Conservation (phyloP, 2,888 invertebrate species). For the Ashinkailepas kermadecensis region DNA sequence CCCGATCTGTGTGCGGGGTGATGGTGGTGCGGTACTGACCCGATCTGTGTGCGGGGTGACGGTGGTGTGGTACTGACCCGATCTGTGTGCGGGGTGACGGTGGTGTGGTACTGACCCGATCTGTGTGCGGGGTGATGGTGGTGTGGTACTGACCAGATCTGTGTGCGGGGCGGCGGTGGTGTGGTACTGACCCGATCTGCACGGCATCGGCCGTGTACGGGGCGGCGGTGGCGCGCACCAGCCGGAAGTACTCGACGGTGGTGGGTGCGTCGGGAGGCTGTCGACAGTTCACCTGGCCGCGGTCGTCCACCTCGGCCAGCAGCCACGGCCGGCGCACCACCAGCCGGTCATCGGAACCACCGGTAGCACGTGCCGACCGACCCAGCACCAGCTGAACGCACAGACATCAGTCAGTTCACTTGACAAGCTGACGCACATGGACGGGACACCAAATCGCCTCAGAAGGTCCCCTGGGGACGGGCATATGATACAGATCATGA, state of each 20-base stretch:
- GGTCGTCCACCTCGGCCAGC: slow-evolving; percentile 13
- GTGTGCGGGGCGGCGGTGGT: background rate
- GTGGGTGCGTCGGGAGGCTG: background rate
- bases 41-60: background rate
- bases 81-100: background rate
- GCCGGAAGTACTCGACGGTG: slow-evolving; percentile 18
- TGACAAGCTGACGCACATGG: no score
- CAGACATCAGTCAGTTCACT: no score
- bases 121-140: background rate
- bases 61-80: no score
- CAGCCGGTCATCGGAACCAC: background rate
- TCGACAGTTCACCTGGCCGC: background rate
- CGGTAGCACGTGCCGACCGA: background rate
- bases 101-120: background rate
- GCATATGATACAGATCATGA: no score
- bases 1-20: background rate
- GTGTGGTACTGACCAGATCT: no score
- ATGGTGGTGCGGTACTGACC: background rate
- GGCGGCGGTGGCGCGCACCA: background rate
- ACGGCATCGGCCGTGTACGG: background rate
- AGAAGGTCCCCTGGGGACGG: no score
- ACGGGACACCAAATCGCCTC: no score
- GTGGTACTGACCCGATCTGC: background rate
- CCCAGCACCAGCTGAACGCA: no score
- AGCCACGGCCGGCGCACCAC: slow-evolving; percentile 5